Conservation (phyloP, 2,888 invertebrate species). For the Brachypterus glaber region DNA sequence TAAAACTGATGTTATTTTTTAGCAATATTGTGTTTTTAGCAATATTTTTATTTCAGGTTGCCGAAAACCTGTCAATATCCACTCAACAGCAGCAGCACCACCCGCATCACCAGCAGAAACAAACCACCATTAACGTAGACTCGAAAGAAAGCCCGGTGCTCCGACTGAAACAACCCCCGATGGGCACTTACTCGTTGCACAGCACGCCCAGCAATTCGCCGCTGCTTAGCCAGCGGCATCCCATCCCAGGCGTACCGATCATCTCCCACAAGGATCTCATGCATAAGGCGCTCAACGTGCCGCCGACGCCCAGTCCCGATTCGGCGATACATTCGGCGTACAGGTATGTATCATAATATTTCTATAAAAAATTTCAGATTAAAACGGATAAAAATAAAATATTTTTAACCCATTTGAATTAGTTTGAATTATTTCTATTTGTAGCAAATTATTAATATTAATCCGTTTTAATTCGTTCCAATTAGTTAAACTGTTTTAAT, state of each 20-base stretch:
- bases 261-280: conserved; percentile 38
- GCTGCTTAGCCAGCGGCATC: conserved; percentile 50
- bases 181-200: conserved; percentile 53
- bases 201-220: conserved; percentile 61
- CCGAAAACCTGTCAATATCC: conserved; percentile 35
- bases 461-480: too few species aligned
- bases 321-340: conserved; percentile 86
- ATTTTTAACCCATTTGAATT: too few species aligned
- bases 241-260: conserved; percentile 33
- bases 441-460: too few species aligned
- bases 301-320: conserved; percentile 78
- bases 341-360: too few species aligned
- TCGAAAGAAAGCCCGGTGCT: conserved; percentile 43
- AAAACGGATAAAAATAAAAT: too few species aligned
- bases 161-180: conserved; percentile 42
- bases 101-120: conserved; percentile 26
- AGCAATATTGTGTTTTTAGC: conserved; percentile 1
- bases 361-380: too few species aligned
- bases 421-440: too few species aligned
- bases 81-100: conserved; percentile 5
- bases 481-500: too few species aligned
- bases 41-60: conserved; percentile 25
- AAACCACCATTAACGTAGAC: conserved; percentile 25
- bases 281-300: conserved; percentile 52
- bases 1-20: too few species aligned